These are phyloP conservation scores for Lepus townsendii DNA, from an alignment of 2,797 vertebrate genomes.

Conservation along the genomic window DNA sequence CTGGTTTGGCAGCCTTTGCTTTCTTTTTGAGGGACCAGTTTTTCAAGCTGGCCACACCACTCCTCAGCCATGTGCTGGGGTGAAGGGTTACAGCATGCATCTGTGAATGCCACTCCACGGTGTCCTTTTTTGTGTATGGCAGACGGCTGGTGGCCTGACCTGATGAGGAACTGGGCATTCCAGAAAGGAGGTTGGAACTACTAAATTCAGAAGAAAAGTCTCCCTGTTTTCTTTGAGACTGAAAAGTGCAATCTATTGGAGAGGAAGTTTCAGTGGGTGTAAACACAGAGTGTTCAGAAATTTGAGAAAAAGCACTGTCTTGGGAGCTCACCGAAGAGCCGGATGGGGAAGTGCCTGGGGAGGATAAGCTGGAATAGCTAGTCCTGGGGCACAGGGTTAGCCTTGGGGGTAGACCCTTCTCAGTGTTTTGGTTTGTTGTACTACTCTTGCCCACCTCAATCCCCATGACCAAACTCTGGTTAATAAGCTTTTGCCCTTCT, in stretches of 20 bases:
- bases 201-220: constrained; percentile 81
- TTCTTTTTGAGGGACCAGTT: constrained; percentile 90
- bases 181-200: constrained; percentile 80
- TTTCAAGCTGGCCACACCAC: constrained; percentile 85
- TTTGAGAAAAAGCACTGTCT: constrained; percentile 96
- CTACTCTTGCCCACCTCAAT: constrained; percentile 84
- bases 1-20: constrained; percentile 84
- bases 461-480: constrained; percentile 87
- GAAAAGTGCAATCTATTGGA: constrained; percentile 87
- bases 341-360: constrained; percentile 94
- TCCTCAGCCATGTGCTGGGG: constrained; percentile 92
- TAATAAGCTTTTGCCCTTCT: constrained; percentile 90
- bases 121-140: constrained; percentile 81
- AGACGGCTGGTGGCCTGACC: constrained; percentile 62
- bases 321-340: constrained; percentile 95
- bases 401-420: constrained; percentile 89
- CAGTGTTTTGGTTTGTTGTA: constrained; percentile 71
- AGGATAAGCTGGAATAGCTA: constrained; percentile 95
- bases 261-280: constrained; percentile 88
- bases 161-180: constrained; percentile 69
- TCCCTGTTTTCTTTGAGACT: constrained; percentile 82
- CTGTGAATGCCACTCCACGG: constrained; percentile 81
- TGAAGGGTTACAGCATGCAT: constrained; percentile 89
- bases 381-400: constrained; percentile 90
- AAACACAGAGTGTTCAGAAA: constrained; percentile 93